Conservation (phyloP, 2,888 invertebrate species). For the Ommatoiulus sabulosus region DNA sequence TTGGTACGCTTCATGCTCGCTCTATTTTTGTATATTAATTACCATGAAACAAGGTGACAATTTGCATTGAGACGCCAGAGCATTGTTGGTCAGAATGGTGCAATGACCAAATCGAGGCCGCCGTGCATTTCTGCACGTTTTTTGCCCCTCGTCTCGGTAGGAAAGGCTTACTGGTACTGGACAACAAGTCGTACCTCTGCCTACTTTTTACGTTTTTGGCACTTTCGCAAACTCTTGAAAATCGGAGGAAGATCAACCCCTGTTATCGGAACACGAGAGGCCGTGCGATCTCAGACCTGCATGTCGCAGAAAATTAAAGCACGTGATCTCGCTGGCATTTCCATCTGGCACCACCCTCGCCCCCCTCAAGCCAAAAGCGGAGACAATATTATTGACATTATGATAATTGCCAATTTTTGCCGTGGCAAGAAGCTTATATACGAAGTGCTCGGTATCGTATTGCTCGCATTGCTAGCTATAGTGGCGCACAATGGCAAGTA, state of each 20-base stretch:
- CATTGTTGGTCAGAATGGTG: slow-evolving; percentile 26
- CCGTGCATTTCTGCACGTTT: not conserved
- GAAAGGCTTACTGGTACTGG: not conserved
- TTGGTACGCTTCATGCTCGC: slow-evolving; percentile 37
- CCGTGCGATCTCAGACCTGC: not conserved
- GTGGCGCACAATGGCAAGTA: not conserved
- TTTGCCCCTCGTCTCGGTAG: not conserved
- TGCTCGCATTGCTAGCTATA: not conserved
- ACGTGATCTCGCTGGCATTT: not conserved
- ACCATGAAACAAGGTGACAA: slow-evolving; percentile 40
- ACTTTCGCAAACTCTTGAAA: slow-evolving; percentile 19
- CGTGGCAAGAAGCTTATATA: not conserved
- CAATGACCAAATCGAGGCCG: slow-evolving; percentile 40
- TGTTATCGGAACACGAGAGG: not conserved
- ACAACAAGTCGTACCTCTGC: not conserved
- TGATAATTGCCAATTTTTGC: slow-evolving; percentile 2
- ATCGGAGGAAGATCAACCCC: not conserved
- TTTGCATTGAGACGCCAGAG: slow-evolving; percentile 22
- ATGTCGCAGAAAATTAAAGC: not conserved
- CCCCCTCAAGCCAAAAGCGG: not conserved
- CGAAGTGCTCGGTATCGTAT: not conserved
- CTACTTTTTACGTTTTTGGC: not conserved
- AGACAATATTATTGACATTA: slow-evolving; percentile 23
- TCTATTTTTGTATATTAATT: slow-evolving; percentile 36
- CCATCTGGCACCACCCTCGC: not conserved